Evolutionary conservation across 1,140 invertebrate species (phyloP), one percentile per base, ranked within the genome.

Genomic region (Globodera rostochiensis): DNA sequence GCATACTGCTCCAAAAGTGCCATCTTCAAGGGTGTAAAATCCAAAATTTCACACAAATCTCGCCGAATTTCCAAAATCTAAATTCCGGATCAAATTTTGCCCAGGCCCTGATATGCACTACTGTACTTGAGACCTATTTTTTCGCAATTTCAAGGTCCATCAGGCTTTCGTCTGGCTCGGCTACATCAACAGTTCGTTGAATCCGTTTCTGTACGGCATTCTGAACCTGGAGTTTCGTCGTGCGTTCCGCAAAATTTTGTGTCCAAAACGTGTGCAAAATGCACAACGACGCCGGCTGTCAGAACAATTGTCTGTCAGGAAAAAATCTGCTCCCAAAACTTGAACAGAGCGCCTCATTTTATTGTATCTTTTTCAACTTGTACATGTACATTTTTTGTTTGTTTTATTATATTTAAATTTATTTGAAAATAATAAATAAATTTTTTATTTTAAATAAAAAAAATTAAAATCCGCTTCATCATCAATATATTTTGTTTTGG

Each of bases 141-240:
- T 74, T 74, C 84, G 79, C 70, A 2, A 36, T 36, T 36, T 36
- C 25, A 36, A 88, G 88, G 87, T 89, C 19, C 74, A 84, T 49
- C 87, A 89, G 84, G 89, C 89, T 7, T 88, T 89, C 80, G 88
- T 88, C 25, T 89, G 88, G 88, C 84, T 89, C 4, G 88, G 88
- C 3, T 89, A 89, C 71, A 89, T 89, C 64, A 89, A 89, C 75
- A 89, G 87, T 15, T 84, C 83, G 45, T 53, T 84, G 64, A 84
- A 84, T 77, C 83, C 83, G 19, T 84, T 84, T 69, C 45, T 85
- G 45, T 89, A 89, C 67, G 88, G 85, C 53, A 89, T 89, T 78
- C 79, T 89, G 11, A 89, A 89, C 78, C 69, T 89, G 53, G 88
- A 89, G 79, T 89, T 89, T 73, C 85, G 88, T 57, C 45, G 88